These are phyloP conservation scores for Drosophila seguyi DNA, from an alignment of 1,140 invertebrate genomes.

Conservation along the genomic window DNA sequence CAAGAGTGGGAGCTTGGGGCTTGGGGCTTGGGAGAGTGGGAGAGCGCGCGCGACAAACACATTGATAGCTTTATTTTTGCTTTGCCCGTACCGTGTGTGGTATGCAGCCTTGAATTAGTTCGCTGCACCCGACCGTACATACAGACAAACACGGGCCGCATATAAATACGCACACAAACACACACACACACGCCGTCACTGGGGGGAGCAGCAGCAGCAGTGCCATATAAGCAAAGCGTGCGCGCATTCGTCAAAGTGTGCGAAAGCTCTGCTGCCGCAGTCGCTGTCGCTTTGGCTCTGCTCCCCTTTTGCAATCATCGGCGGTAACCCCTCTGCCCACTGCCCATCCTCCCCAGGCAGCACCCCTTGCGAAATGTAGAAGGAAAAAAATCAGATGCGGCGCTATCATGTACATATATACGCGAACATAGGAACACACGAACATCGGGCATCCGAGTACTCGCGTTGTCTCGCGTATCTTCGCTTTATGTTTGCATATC, in stretches of 20 bases:
- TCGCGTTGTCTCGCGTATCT: conserved; percentile 2
- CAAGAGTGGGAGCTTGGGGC: conserved; percentile 18
- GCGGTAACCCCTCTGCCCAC: not conserved
- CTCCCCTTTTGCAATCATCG: conserved; percentile 53
- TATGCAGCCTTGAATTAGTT: conserved; percentile 85
- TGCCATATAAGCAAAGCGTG: conserved; percentile 38
- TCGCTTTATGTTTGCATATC: conserved; percentile 74
- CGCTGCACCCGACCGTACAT: conserved; percentile 80
- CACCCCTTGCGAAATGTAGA: conserved; percentile 40
- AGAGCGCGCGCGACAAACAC: conserved; percentile 52
- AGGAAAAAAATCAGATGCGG: conserved; percentile 48
- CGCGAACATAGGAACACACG: conserved; percentile 13
- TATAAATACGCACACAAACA: conserved; percentile 39
- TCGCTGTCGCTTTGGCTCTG: conserved; percentile 23
- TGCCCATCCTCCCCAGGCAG: conserved; percentile 11
- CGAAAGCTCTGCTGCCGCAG: conserved; percentile 66
- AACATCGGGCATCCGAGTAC: conserved; percentile 35
- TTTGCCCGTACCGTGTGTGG: conserved; percentile 71
- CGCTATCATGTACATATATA: conserved; percentile 19
- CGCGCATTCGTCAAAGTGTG: conserved; percentile 57
- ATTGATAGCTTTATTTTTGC: conserved; percentile 80
- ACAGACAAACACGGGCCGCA: conserved; percentile 54
- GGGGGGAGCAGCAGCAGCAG: conserved; percentile 5
- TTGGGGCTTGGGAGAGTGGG: not conserved
- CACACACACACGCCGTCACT: conserved; percentile 5